A percentile compares a stretch with the other conserved stretches of the same genome.
Evolutionary conservation across 92 coral and sea anemone species (phyloP).

Genomic region (Isaurus tuberculatus): DNA sequence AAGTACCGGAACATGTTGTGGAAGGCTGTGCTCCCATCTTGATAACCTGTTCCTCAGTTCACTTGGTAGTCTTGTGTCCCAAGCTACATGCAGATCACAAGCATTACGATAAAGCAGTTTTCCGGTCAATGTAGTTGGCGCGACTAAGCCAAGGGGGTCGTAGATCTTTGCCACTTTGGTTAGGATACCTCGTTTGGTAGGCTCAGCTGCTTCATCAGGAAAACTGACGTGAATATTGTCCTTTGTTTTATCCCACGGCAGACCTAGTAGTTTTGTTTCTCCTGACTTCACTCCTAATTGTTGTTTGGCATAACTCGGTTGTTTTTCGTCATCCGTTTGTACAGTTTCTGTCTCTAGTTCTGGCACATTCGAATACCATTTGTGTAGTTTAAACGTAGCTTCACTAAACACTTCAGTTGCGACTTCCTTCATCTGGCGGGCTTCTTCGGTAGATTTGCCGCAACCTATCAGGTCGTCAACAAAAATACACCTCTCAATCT

Average conservation of each 20-base stretch:
- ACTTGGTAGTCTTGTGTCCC: conserved; percentile 69
- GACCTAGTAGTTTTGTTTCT: conserved; percentile 47
- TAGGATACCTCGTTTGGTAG: conserved; percentile 54
- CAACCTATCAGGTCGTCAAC: conserved; percentile 9
- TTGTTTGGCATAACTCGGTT: conserved; percentile 10
- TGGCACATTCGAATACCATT: conserved; percentile 13
- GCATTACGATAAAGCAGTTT: conserved; percentile 66
- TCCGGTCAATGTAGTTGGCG: conserved; percentile 67
- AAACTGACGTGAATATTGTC: conserved; percentile 6
- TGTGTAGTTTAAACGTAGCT: not conserved
- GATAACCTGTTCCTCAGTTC: conserved; percentile 27
- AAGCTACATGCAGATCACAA: conserved; percentile 60
- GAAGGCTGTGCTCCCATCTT: conserved; percentile 43
- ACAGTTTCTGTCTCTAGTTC: conserved; percentile 5
- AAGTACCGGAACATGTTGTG: conserved; percentile 33
- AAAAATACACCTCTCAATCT: not conserved
- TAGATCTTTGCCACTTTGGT: conserved; percentile 61
- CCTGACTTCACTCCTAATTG: conserved; percentile 37
- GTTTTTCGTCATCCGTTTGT: not conserved
- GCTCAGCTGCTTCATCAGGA: too few species aligned
- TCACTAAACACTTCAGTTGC: conserved; percentile 1
- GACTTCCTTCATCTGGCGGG: conserved; percentile 25
- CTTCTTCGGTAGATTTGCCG: conserved; percentile 13
- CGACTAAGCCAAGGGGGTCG: conserved; percentile 74
- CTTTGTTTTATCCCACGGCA: conserved; percentile 40